Evolutionary conservation across 2,113 vertebrate species (phyloP).

Genomic region (Dendropsophus ebraccatus): DNA sequence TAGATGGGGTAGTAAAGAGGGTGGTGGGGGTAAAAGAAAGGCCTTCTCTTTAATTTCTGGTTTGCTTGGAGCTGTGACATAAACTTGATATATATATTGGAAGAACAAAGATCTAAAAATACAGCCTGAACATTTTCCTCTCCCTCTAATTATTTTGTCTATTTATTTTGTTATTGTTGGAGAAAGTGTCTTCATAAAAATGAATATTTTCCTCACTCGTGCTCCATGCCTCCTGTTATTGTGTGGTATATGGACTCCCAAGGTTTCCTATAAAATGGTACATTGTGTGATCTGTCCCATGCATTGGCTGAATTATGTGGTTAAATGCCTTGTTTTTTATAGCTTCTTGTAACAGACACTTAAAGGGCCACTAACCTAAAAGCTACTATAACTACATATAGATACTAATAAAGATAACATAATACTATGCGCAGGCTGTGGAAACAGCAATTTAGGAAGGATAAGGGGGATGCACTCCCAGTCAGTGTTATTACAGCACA

Average conservation of each 20-base stretch:
- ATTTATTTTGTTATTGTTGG: conserved; percentile 59
- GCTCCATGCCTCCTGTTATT: conserved; percentile 16
- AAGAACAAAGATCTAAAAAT: conserved; percentile 53
- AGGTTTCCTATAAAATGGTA: conserved; percentile 41
- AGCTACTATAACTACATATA: neutral
- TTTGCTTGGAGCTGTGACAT: conserved; percentile 34
- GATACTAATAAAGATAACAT: neutral
- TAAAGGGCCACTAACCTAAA: neutral
- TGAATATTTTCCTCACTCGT: conserved; percentile 34
- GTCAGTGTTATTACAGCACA: too few species aligned
- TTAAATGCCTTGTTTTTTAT: conserved; percentile 12
- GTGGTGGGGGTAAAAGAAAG: neutral
- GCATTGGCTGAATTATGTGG: neutral
- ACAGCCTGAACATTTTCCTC: conserved; percentile 26
- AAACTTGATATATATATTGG: conserved; percentile 55
- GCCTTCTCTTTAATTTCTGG: conserved; percentile 36
- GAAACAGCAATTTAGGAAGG: too few species aligned
- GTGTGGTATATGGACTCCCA: conserved; percentile 31
- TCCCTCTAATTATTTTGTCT: conserved; percentile 59
- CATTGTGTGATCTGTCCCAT: conserved; percentile 35
- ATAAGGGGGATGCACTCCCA: too few species aligned
- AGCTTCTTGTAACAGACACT: conserved; percentile 13
- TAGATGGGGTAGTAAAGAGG: neutral
- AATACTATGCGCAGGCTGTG: too few species aligned
- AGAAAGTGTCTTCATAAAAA: conserved; percentile 25